Percentiles rank a stretch among this genome's conserved stretches.
Conservation (phyloP, 2,113 vertebrate genomes). For the Cyanocitta stelleri region DNA sequence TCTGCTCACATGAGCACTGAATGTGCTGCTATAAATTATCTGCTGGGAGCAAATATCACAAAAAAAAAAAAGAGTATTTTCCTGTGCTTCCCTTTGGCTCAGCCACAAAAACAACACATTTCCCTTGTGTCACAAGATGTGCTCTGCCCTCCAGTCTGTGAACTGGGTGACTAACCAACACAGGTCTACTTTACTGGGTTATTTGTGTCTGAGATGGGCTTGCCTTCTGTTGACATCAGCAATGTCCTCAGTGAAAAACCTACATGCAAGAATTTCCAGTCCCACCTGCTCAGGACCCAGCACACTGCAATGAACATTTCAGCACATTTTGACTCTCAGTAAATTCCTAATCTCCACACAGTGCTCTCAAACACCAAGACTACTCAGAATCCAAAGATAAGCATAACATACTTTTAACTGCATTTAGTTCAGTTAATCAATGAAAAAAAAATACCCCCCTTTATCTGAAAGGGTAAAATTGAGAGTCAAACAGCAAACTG, state of each 20-base stretch:
- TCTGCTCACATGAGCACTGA: background rate
- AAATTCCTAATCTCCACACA: background rate
- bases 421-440: background rate
- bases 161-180: background rate
- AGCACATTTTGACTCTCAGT: background rate
- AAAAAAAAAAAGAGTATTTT: background rate
- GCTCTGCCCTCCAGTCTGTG: conserved; percentile 11
- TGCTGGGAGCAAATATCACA: background rate
- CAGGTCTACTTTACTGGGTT: background rate
- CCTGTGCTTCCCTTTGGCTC: background rate
- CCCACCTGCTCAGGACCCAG: background rate
- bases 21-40: background rate
- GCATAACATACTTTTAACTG: background rate
- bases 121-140: conserved; percentile 33
- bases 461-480: background rate
- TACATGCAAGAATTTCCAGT: background rate
- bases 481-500: background rate
- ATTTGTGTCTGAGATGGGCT: background rate
- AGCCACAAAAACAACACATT: background rate
- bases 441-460: background rate
- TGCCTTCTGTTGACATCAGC: conserved; percentile 32
- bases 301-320: background rate
- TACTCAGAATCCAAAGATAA: background rate
- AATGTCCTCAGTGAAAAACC: conserved; percentile 9
- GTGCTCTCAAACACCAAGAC: background rate